Conservation (phyloP, 2,113 vertebrate species). For the Rhinopithecus roxellana region DNA sequence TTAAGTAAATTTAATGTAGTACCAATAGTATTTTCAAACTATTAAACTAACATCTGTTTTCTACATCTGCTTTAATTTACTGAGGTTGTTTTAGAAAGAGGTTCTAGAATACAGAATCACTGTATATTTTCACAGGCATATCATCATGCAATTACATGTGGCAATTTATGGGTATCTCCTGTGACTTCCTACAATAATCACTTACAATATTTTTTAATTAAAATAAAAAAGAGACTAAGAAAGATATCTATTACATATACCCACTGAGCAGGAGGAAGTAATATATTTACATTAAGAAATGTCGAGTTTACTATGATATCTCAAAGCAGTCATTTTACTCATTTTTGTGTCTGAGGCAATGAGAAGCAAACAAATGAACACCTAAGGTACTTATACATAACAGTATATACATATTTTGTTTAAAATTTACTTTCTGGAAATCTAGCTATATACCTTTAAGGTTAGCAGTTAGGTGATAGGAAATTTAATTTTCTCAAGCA, state of each 20-base stretch:
- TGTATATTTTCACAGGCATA: neutral
- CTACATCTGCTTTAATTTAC: slow-evolving; percentile 40
- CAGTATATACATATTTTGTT: neutral
- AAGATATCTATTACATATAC: neutral
- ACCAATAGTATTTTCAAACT: neutral
- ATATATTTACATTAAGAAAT: neutral
- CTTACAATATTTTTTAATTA: neutral
- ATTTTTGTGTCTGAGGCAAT: slow-evolving; percentile 30
- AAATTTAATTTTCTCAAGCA: slow-evolving; percentile 34
- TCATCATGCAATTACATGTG: neutral
- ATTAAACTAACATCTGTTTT: slow-evolving; percentile 45
- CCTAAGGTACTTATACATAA: neutral
- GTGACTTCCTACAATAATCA: neutral
- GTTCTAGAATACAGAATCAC: slow-evolving; percentile 48
- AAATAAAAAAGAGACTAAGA: neutral
- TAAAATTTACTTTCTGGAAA: slow-evolving; percentile 48
- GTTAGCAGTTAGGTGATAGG: neutral
- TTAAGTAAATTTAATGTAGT: slow-evolving; percentile 51
- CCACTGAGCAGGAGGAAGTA: neutral
- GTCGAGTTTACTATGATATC: neutral
- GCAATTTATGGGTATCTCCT: neutral
- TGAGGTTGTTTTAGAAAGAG: slow-evolving; percentile 39
- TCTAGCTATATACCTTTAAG: neutral
- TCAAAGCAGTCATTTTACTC: neutral
- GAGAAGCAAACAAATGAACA: neutral